Conservation (phyloP, 2,888 invertebrate species). For the Diachrysia chrysitis region DNA sequence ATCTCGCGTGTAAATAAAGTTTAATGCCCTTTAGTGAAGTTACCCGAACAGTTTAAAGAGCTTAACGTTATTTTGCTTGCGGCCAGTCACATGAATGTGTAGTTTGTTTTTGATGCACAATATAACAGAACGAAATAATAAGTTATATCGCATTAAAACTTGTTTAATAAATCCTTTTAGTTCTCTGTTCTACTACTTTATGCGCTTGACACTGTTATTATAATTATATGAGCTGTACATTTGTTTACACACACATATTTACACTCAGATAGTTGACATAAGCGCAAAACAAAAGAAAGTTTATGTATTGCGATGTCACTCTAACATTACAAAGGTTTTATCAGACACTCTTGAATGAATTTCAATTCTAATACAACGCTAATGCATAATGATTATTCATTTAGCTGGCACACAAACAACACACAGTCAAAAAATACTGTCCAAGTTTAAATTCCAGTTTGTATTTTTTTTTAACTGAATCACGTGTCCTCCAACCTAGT, state of each 20-base stretch:
- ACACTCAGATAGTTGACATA: not conserved
- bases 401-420: no score
- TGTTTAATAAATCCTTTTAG: not conserved
- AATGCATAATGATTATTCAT: no score
- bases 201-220: not conserved
- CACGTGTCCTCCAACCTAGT: no score
- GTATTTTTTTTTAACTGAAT: no score
- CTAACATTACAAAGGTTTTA: not conserved
- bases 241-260: not conserved
- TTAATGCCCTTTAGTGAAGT: constrained; percentile 69
- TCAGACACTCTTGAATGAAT: no score
- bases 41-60: constrained; percentile 69
- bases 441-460: no score
- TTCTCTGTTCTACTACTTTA: not conserved
- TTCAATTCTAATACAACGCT: no score
- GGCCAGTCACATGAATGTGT: constrained; percentile 59
- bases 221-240: no score
- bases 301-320: not conserved
- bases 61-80: constrained; percentile 62
- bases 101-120: constrained; percentile 10
- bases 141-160: not conserved
- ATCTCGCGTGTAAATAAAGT: constrained; percentile 70
- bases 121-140: not conserved
- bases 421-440: no score
- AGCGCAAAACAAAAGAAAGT: not conserved